These are phyloP conservation scores for Atta cephalotes DNA, from an alignment of 1,140 invertebrate species.

Conservation along the genomic window DNA sequence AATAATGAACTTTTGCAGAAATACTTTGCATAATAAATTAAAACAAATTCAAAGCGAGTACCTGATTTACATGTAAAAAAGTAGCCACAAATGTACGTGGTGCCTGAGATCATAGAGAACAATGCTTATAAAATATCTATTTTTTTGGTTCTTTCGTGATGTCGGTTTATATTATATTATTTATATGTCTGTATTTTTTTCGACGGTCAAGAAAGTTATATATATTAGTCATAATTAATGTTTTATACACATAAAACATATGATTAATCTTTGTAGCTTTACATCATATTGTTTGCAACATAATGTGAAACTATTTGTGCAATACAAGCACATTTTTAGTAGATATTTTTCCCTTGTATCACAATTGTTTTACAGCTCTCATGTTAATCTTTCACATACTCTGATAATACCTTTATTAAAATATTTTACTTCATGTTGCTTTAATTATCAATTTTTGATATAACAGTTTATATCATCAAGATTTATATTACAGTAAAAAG, in stretches of 20 bases:
- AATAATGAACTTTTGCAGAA: constrained; percentile 40
- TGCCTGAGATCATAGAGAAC: constrained; percentile 77
- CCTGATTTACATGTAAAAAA: constrained; percentile 83
- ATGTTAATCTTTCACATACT: constrained; percentile 2
- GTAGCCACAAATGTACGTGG: constrained; percentile 75
- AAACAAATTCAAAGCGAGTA: constrained; percentile 80
- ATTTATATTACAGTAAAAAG: constrained; percentile 31
- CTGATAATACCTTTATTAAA: background rate
- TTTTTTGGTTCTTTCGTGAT: constrained; percentile 54
- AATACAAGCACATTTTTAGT: constrained; percentile 35
- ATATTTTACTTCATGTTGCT: constrained; percentile 29
- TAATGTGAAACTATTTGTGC: constrained; percentile 43
- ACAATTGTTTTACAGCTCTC: constrained; percentile 5
- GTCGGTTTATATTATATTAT: constrained; percentile 41
- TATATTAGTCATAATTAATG: background rate
- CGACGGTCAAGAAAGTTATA: constrained; percentile 22
- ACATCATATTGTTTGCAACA: constrained; percentile 6
- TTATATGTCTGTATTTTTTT: constrained; percentile 42
- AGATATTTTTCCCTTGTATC: background rate
- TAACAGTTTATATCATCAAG: constrained; percentile 27
- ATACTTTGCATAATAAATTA: constrained; percentile 71
- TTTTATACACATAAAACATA: constrained; percentile 6
- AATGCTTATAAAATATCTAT: constrained; percentile 62
- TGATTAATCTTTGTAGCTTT: constrained; percentile 29
- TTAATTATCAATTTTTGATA: constrained; percentile 33